phyloP scores from a whole-genome alignment of 64 coral and sea anemone genomes.

The Montipora cactus region DNA sequence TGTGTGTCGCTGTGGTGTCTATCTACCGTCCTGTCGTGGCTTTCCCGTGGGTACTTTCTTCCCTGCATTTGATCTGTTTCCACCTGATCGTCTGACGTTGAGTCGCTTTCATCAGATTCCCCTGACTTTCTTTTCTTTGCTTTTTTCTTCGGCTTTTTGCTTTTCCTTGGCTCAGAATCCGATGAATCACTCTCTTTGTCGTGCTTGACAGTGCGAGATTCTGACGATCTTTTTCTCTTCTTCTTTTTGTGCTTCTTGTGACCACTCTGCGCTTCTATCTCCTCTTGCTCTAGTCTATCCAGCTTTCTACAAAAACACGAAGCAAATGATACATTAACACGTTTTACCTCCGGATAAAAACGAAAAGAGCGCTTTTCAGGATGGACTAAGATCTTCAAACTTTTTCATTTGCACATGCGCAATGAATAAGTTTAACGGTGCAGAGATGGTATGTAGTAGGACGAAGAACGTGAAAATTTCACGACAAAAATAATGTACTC shows the following conservation, averaged over 20 bases:
- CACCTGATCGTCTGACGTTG: not conserved
- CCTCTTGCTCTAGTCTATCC: conserved; percentile 84
- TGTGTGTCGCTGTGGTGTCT: not conserved
- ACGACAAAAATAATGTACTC: no score
- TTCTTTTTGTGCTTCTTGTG: conserved; percentile 79
- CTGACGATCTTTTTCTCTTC: conserved; percentile 46
- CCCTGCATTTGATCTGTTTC: not conserved
- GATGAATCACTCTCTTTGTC: not conserved
- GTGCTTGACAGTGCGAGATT: not conserved
- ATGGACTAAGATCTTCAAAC: no score
- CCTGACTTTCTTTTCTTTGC: not conserved
- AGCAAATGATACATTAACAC: no score
- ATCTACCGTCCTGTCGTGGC: not conserved
- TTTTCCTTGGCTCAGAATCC: conserved; percentile 10
- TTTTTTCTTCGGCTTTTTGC: conserved; percentile 31
- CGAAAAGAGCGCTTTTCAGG: no score
- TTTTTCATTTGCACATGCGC: no score
- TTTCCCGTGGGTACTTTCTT: not conserved
- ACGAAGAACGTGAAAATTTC: no score
- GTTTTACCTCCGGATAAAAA: no score
- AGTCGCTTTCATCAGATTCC: conserved; percentile 12
- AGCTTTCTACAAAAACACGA: conserved; percentile 72
- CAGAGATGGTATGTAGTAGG: no score
- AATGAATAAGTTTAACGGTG: no score
- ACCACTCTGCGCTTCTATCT: conserved; percentile 50